Base-by-base conservation (phyloP, 2,797 vertebrate species). In the Nannoperca obscura region DNA sequence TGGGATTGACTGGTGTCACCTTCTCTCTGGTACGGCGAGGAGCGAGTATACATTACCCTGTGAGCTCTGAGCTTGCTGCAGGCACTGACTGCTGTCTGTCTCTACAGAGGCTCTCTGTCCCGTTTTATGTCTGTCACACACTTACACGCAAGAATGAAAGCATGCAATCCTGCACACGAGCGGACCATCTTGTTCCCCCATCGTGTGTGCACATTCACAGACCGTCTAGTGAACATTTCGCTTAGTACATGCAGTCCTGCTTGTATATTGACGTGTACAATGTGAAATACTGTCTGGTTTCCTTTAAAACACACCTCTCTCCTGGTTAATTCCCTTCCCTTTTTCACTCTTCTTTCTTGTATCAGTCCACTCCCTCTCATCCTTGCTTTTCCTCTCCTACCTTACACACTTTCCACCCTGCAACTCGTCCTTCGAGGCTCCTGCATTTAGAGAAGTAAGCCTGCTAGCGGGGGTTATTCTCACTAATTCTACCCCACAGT, bases 1-100 rank as follows among this genome's bases (percentile, higher is more conserved):
- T 58, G 76, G 91, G 91, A 94, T 91, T 93, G 91, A 91, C 90
- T 93, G 88, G 91, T 92, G 92, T 94, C 93, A 94, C 91, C 91
- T 92, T 92, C 89, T 91, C 91, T 91, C 84, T 91, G 89, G 91
- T 89, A 84, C 76, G 36, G 80, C 63, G 69, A 81, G 83, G 84
- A 87, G 88, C 55, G 86, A 89, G 88, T 93, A 87, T 90, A 91
- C 92, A 86, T 93, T 93, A 92, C 85, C 89, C 90, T 73, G 84
- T 79, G 89, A 83, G 93, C 94, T 94, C 85, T 55, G 88, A 93
- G 94, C 92, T 77, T 65, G 92, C 94, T 95, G 91, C 90, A 91
- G 94, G 94, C 93, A 30, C 81, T 83, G 85, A 83, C 91, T 94
- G 88, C 88, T 92, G 85, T 83, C 81, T 84, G 78, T 83, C 91